Evolutionary conservation across 2,797 vertebrate genomes (phyloP).

Genomic region (Coendou prehensilis): DNA sequence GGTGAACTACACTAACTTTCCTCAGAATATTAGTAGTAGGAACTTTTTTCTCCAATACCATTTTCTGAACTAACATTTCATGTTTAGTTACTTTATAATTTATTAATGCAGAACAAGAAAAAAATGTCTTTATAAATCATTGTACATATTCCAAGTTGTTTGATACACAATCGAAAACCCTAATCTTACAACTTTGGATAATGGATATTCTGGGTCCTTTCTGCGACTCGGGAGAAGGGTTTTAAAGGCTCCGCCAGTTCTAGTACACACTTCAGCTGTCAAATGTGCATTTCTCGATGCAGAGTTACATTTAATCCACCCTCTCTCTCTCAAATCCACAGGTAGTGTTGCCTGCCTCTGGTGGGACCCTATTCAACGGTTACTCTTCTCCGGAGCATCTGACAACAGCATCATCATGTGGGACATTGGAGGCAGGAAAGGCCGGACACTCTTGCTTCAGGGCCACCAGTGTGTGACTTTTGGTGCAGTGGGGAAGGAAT

Average conservation of each 20-base stretch:
- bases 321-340: slow-evolving; percentile 78
- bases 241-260: not conserved
- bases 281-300: not conserved
- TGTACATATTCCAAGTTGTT: not conserved
- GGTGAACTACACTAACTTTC: not conserved
- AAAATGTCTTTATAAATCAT: not conserved
- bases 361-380: slow-evolving; percentile 97
- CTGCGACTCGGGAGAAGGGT: not conserved
- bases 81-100: not conserved
- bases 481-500: not conserved
- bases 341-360: slow-evolving; percentile 95
- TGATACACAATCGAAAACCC: not conserved
- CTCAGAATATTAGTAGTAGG: not conserved
- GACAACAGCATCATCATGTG: slow-evolving; percentile 99
- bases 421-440: slow-evolving; percentile 99
- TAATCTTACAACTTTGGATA: not conserved
- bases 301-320: not conserved
- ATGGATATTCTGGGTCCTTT: not conserved
- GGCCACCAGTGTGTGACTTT: slow-evolving; percentile 94
- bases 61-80: slow-evolving; percentile 36
- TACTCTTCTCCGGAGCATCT: slow-evolving; percentile 97
- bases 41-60: not conserved
- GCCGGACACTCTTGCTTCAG: slow-evolving; percentile 95
- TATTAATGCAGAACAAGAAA: not conserved
- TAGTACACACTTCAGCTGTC: not conserved